These are phyloP conservation scores for Cantharis lateralis DNA, from an alignment of 2,888 invertebrate genomes.

Conservation along the genomic window DNA sequence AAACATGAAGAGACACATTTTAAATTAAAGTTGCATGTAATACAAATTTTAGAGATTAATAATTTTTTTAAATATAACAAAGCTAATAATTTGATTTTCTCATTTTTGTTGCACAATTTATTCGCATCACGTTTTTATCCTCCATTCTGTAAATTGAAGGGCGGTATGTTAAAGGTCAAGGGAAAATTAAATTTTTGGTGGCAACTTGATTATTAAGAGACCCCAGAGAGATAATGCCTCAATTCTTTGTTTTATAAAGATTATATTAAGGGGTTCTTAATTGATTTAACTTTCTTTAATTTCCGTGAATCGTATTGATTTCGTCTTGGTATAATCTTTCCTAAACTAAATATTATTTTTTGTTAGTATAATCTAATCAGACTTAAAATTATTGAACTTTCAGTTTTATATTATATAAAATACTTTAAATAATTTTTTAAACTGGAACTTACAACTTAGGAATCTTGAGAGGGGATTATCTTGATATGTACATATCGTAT, in stretches of 20 bases:
- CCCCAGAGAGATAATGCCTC: background rate
- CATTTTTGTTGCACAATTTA: background rate
- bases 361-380: background rate
- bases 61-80: background rate
- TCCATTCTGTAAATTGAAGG: background rate
- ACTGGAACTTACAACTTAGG: background rate
- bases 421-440: background rate
- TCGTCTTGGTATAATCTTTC: background rate
- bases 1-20: background rate
- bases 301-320: background rate
- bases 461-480: background rate
- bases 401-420: background rate
- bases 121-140: conserved; percentile 1
- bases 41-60: background rate
- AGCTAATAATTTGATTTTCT: background rate
- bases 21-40: background rate
- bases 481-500: no score
- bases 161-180: conserved; percentile 2
- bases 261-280: conserved; percentile 3
- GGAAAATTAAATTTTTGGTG: conserved; percentile 1
- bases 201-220: conserved; percentile 2
- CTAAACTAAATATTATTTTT: background rate
- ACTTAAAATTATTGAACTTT: background rate
- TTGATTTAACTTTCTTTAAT: conserved; percentile 3
- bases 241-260: conserved; percentile 3